Conservation (phyloP, 2,888 invertebrate species). For the Gasteruption jaculator region DNA sequence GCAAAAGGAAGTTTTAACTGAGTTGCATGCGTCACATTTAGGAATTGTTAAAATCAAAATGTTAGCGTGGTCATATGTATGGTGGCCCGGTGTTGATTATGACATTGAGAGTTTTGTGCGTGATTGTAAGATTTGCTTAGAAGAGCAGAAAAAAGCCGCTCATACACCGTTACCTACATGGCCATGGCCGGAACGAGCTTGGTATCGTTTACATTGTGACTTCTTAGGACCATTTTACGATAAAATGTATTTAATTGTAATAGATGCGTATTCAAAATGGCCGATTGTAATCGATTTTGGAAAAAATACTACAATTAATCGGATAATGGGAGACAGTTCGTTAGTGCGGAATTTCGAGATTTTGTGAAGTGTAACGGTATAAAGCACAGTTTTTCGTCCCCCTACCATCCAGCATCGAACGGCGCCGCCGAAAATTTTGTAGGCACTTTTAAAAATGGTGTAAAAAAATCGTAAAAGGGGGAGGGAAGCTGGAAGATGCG, state of each 20-base stretch:
- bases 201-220: slow-evolving; percentile 27
- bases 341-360: slow-evolving; percentile 15
- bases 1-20: slow-evolving; percentile 5
- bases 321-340: slow-evolving; percentile 22
- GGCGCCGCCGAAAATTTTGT: slow-evolving; percentile 24
- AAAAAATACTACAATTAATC: slow-evolving; percentile 19
- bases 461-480: slow-evolving; percentile 22
- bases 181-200: slow-evolving; percentile 23
- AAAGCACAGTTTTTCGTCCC: slow-evolving; percentile 20
- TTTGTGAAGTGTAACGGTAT: slow-evolving; percentile 22
- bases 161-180: slow-evolving; percentile 21
- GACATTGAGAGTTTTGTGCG: slow-evolving; percentile 7
- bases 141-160: slow-evolving; percentile 15
- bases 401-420: slow-evolving; percentile 21
- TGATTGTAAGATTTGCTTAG: slow-evolving; percentile 18
- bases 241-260: slow-evolving; percentile 26
- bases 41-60: slow-evolving; percentile 26
- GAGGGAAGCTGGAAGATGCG: slow-evolving; percentile 17
- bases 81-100: slow-evolving; percentile 20
- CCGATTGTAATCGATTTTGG: slow-evolving; percentile 24
- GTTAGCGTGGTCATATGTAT: slow-evolving; percentile 23
- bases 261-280: slow-evolving; percentile 30
- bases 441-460: slow-evolving; percentile 20
- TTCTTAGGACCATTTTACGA: slow-evolving; percentile 24
- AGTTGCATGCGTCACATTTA: slow-evolving; percentile 22